Evolutionary conservation across 2,888 invertebrate species (phyloP).

Genomic region (Drosophila formosana): DNA sequence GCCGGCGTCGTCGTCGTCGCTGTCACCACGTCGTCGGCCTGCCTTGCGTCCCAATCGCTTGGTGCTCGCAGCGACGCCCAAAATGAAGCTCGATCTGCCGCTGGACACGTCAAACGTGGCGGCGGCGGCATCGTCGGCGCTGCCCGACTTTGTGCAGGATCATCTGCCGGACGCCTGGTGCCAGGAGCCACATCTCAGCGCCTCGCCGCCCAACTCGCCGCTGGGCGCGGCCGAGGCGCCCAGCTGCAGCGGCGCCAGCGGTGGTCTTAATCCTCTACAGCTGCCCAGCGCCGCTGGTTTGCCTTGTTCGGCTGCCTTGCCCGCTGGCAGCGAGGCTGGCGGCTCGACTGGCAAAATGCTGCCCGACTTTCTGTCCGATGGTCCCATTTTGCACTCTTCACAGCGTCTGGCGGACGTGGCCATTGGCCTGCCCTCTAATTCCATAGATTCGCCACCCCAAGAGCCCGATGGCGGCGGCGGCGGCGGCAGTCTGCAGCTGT

Average conservation of each 20-base stretch:
- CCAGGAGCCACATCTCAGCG: slow-evolving; percentile 81
- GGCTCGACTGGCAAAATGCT: slow-evolving; percentile 83
- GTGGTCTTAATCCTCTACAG: slow-evolving; percentile 37
- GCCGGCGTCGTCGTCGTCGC: slow-evolving; percentile 62
- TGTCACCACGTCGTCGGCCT: slow-evolving; percentile 58
- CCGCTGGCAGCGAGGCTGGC: slow-evolving; percentile 33
- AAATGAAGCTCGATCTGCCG: slow-evolving; percentile 81
- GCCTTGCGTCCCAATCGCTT: slow-evolving; percentile 74
- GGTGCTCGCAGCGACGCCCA: slow-evolving; percentile 68
- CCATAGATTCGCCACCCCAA: slow-evolving; percentile 83
- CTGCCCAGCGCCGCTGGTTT: slow-evolving; percentile 52
- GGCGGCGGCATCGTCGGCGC: slow-evolving; percentile 82
- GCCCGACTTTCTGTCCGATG: slow-evolving; percentile 90
- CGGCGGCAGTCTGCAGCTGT: slow-evolving; percentile 56
- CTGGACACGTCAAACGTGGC: slow-evolving; percentile 64
- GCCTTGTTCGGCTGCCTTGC: slow-evolving; percentile 46
- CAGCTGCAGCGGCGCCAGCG: slow-evolving; percentile 48
- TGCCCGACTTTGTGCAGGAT: slow-evolving; percentile 96
- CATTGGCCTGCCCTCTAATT: slow-evolving; percentile 83
- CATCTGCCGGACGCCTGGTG: slow-evolving; percentile 91
- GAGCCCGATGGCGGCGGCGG: slow-evolving; percentile 68
- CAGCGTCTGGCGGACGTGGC: slow-evolving; percentile 84
- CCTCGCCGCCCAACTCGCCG: slow-evolving; percentile 83
- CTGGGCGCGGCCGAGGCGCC: slow-evolving; percentile 67
- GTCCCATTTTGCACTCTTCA: slow-evolving; percentile 86